Conservation (phyloP, 2,888 invertebrate species). For the Ryuthela nishihirai region DNA sequence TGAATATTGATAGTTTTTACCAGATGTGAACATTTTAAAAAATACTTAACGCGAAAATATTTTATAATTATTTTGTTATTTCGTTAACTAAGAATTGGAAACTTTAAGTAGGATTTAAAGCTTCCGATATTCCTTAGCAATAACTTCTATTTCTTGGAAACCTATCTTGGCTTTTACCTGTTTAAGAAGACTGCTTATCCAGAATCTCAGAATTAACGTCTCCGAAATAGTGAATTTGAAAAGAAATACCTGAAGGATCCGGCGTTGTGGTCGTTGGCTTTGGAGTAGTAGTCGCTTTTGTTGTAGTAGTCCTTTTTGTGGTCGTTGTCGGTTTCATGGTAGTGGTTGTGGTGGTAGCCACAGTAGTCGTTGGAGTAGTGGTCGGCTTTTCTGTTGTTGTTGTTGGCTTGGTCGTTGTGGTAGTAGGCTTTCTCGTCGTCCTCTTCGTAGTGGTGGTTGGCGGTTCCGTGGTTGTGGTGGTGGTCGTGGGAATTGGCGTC, state of each 20-base stretch:
- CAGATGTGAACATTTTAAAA: too few relatives aligned
- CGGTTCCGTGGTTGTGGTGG: neutral
- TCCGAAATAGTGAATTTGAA: too few relatives aligned
- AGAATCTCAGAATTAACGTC: too few relatives aligned
- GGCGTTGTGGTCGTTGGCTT: conserved; percentile 10
- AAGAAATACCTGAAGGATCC: conserved; percentile 28
- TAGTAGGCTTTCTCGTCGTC: neutral
- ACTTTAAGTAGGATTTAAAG: too few relatives aligned
- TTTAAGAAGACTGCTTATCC: too few relatives aligned
- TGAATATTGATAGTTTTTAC: too few relatives aligned
- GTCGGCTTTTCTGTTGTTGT: conserved; percentile 14
- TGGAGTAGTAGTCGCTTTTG: conserved; percentile 7
- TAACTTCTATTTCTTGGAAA: too few relatives aligned
- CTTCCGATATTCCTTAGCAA: too few relatives aligned
- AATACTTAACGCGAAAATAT: too few relatives aligned
- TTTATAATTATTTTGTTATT: too few relatives aligned
- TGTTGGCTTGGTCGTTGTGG: neutral
- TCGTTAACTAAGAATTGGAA: too few relatives aligned
- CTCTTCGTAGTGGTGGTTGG: neutral
- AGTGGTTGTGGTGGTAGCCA: conserved; percentile 5
- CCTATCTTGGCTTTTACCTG: too few relatives aligned
- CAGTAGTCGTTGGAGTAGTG: conserved; percentile 8
- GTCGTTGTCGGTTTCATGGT: conserved; percentile 8
- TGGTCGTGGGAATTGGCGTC: neutral
- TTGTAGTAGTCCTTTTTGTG: conserved; percentile 2